Evolutionary conservation across 2,888 invertebrate species (phyloP), one percentile per base, ranked within the genome.

Genomic region (Scaptomyza flava): DNA sequence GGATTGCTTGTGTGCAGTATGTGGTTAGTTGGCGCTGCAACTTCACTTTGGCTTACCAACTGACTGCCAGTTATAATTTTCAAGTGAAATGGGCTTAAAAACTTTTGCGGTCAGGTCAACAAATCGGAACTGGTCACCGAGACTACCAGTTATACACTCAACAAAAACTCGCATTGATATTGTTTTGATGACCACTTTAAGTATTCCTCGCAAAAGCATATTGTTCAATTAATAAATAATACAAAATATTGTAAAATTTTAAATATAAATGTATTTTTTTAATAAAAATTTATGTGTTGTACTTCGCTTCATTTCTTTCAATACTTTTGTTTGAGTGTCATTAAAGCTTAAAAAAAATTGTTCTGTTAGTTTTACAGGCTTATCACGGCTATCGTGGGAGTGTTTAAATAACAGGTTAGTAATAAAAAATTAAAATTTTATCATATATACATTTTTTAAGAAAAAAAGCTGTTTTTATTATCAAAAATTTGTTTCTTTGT

Each of bases 61-160:
- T 23, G 58, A 74, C 50, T 27, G 46, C 56, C 62, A 85, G 70
- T 68, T 81, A 80, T 77, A 87, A 87, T 87, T 81, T 85, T 77
- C 68, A 68, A 67, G 53, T 61, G 72, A 84, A 82, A 66, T 71
- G 72, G 75, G 80, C 74, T 85, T 79, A 68, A 67, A 77, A 78
- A 87, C 74, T 85, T 81, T 77, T 82, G 87, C 57, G 82, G 85
- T 70, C 59, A 60, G 65, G 52, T 60, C 53, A 57, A 63, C 63
- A 53, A 60, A 77, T 77, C 42, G 57, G 34, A 59, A 48, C 36
- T 58, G 57, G 47, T 23, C 46, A 61, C 17, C 42, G n/a, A 7
- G 31, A 27, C n/a, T 33, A 14, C 14, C 5, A 41, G 0, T 17
- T 9, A 17, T 17, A 41, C 41, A 41, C 41, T 41, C 4, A 17